phyloP scores from a whole-genome alignment of 2,113 vertebrate genomes.

The Indri indri region DNA sequence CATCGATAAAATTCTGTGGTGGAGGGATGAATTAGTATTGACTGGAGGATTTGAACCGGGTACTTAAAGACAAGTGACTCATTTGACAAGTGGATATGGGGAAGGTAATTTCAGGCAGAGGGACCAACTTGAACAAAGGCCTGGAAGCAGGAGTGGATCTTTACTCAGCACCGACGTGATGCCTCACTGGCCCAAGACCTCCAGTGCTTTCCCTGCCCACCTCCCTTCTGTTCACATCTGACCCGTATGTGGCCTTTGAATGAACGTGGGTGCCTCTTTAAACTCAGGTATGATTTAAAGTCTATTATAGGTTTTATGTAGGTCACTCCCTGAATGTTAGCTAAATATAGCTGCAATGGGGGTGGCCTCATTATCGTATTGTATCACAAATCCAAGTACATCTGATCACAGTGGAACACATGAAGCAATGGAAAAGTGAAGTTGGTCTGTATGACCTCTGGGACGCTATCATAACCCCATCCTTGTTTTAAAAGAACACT shows the following conservation, averaged over 20 bases:
- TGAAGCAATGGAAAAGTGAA: neutral
- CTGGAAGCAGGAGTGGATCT: neutral
- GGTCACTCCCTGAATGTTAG: constrained; percentile 61
- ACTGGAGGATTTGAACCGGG: neutral
- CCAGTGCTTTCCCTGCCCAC: neutral
- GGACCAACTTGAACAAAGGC: neutral
- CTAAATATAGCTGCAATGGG: constrained; percentile 63
- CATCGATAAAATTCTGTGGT: neutral
- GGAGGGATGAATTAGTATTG: neutral
- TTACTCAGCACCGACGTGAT: neutral
- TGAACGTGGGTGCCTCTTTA: constrained; percentile 44
- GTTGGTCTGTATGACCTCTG: neutral
- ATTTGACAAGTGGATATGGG: neutral
- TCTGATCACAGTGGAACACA: constrained; percentile 35
- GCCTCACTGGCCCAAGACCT: neutral
- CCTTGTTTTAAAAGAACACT: constrained; percentile 49
- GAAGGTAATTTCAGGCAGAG: neutral
- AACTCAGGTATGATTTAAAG: constrained; percentile 57
- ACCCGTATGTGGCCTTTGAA: neutral
- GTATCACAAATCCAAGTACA: constrained; percentile 34
- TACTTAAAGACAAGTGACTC: neutral
- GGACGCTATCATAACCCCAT: neutral
- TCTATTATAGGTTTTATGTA: constrained; percentile 64
- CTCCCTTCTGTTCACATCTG: neutral
- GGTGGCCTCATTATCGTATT: constrained; percentile 54